phyloP scores from a whole-genome alignment of 2,797 vertebrate genomes.

The Crocodylus rhombifer region DNA sequence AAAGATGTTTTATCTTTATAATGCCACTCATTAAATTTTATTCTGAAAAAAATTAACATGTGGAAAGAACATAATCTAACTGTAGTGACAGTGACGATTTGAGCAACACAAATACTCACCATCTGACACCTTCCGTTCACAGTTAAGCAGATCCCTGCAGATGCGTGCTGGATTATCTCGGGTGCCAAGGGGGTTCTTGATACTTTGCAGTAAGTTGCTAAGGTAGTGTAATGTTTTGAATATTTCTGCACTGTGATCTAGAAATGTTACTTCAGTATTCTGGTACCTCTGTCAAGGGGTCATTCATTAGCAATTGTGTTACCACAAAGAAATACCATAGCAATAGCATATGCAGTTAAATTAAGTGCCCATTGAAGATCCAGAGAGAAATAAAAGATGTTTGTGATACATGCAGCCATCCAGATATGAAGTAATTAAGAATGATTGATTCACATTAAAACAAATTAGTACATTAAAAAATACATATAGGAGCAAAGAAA shows the following conservation, averaged over 20 bases:
- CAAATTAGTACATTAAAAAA: conserved; percentile 7
- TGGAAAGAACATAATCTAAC: conserved; percentile 2
- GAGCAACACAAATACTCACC: conserved; percentile 82
- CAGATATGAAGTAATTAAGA: background rate
- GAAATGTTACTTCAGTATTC: conserved; percentile 88
- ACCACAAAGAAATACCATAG: conserved; percentile 45
- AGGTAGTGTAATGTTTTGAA: conserved; percentile 93
- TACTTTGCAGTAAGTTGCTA: conserved; percentile 90
- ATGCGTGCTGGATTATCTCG: conserved; percentile 93
- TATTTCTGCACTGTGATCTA: conserved; percentile 89
- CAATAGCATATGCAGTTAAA: conserved; percentile 15
- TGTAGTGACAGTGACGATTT: background rate
- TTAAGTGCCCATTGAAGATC: conserved; percentile 6
- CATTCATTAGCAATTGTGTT: conserved; percentile 60
- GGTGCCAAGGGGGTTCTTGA: conserved; percentile 93
- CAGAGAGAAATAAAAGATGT: conserved; percentile 9
- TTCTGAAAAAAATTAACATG: background rate
- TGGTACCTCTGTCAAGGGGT: conserved; percentile 89
- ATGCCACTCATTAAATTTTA: background rate
- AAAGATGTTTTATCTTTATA: conserved; percentile 13
- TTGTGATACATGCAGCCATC: background rate
- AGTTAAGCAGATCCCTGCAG: conserved; percentile 95
- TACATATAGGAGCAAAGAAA: background rate
- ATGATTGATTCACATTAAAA: background rate
- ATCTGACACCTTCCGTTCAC: conserved; percentile 88